Base-by-base conservation (phyloP, 1,140 invertebrate genomes). In the Neoseiulus cucumeris region DNA sequence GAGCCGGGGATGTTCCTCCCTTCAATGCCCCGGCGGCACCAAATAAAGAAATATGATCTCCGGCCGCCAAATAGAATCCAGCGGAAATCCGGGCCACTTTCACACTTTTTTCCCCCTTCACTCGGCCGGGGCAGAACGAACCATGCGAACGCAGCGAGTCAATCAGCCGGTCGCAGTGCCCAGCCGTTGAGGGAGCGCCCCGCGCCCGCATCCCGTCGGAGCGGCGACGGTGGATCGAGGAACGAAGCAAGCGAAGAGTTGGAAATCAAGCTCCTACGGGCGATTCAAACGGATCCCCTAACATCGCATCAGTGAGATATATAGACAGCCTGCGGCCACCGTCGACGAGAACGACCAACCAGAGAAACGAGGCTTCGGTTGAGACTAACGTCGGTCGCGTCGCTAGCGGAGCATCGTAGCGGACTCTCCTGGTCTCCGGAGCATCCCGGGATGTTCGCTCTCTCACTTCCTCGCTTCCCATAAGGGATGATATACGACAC, bases 21-120 rank as follows among this genome's bases (percentile, higher is more conserved):
- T 9, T 9, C 33, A 39, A 9, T 6, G 33, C 33, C 4, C 4
- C 33, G 33, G 9, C 33, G 9, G 33, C 33, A 39, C 14, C 51
- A 59, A 59, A 59, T 59, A 59, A 59, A 59, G 51, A 59, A 59
- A 25, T 59, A 59, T 25, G 51, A 59, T 59, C 51, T 59, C 25
- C 51, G 14, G 14, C 51, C 33, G 4, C 51, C 51, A 25, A 59
- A 59, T 59, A 59, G 51, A 59, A 59, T 59, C 51, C 51, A 29
- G 22, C 22, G 51, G 51, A 59, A 29, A 25, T 59, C 51, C 51
- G 51, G 51, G 33, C 25, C 51, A 59, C 51, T 59, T 59, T 25
- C 22, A 59, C 51, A 9, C 51, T 59, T 59, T 59, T 17, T 59
- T 29, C n/a, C n/a, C n/a, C n/a, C n/a, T n/a, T 59, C 33, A 18